These are phyloP conservation scores for Sebastolobus alascanus DNA, from an alignment of 2,797 vertebrate genomes.

Conservation along the genomic window DNA sequence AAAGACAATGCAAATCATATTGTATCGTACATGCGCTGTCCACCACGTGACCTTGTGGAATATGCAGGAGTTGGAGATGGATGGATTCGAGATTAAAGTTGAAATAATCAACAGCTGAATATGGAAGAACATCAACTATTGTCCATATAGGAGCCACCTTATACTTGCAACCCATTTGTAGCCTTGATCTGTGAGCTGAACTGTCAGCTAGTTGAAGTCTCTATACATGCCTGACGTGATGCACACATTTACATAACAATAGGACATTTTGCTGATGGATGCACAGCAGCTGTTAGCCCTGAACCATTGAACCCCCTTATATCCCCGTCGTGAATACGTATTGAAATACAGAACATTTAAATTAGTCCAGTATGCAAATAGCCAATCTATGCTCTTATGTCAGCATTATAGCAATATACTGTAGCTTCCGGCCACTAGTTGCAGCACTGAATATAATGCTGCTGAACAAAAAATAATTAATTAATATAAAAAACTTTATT, in stretches of 20 bases:
- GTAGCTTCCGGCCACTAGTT: no score
- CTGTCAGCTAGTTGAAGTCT: neutral
- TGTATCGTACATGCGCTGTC: neutral
- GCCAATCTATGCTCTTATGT: neutral
- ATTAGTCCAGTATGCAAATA: neutral
- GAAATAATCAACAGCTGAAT: neutral
- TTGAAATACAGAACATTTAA: neutral
- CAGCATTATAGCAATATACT: neutral
- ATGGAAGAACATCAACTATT: no score
- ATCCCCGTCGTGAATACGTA: neutral
- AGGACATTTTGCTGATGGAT: neutral
- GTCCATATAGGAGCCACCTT: neutral
- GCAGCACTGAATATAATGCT: no score
- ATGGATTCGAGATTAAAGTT: neutral
- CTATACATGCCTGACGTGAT: neutral
- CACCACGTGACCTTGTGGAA: neutral
- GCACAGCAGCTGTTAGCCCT: neutral
- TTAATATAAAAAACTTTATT: no score
- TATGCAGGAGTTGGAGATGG: neutral
- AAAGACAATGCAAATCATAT: neutral
- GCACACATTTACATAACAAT: constrained; percentile 24
- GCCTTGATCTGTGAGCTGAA: neutral
- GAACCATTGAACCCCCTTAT: no score
- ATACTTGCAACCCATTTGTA: neutral
- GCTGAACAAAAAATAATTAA: no score